These are phyloP conservation scores for Intellagama lesueurii DNA, from an alignment of 2,797 vertebrate species.

Conservation along the genomic window DNA sequence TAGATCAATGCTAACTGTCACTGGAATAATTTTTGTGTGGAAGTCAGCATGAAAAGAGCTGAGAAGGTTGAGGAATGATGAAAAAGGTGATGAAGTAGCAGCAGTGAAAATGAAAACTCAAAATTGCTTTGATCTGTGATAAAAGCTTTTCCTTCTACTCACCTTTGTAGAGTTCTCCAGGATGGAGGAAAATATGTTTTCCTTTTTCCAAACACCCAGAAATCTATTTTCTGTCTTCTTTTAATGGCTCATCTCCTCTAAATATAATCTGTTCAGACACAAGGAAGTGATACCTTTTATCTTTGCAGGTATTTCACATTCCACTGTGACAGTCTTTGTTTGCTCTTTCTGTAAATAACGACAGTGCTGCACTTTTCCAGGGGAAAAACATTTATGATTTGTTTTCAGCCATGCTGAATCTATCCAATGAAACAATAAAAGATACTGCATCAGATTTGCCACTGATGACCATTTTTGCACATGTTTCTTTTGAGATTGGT, in stretches of 20 bases:
- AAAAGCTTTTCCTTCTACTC: conserved; percentile 49
- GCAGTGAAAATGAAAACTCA: conserved; percentile 36
- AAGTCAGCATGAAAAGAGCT: neutral
- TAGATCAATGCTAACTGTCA: too few relatives aligned
- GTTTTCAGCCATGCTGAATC: conserved; percentile 6
- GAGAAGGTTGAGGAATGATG: conserved; percentile 3
- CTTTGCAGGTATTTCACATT: conserved; percentile 35
- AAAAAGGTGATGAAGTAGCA: conserved; percentile 13
- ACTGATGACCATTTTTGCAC: neutral
- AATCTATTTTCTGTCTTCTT: conserved; percentile 53
- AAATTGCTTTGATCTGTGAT: conserved; percentile 37
- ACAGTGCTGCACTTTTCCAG: conserved; percentile 26
- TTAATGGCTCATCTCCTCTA: conserved; percentile 51
- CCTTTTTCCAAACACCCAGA: conserved; percentile 34
- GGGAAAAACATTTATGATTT: conserved; percentile 24
- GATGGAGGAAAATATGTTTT: conserved; percentile 35
- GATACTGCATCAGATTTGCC: neutral
- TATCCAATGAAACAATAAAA: neutral
- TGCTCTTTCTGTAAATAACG: conserved; percentile 37
- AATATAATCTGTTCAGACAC: conserved; percentile 36
- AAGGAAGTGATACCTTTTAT: conserved; percentile 50
- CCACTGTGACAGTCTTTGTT: conserved; percentile 9
- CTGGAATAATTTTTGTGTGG: neutral
- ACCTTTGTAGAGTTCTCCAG: conserved; percentile 58
- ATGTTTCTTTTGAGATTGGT: neutral